A percentile compares a stretch with the other conserved stretches of the same genome.
Evolutionary conservation across 2,797 vertebrate species (phyloP).

Genomic region (Philypnodon macrostomus): DNA sequence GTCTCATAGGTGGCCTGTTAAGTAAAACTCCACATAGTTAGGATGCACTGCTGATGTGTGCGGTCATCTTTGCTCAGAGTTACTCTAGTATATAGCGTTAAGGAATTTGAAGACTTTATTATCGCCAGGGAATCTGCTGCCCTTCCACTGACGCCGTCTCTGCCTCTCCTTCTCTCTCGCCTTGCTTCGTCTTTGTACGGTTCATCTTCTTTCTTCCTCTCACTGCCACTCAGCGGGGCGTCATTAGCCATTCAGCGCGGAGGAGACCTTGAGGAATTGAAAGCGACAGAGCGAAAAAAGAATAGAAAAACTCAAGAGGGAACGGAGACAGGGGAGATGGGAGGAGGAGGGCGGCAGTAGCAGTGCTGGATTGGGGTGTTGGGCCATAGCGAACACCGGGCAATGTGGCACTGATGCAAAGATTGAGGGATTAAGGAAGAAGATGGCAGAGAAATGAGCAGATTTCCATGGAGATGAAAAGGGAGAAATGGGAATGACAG

Average conservation of each 20-base stretch:
- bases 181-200: constrained; percentile 44
- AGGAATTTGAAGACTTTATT: constrained; percentile 58
- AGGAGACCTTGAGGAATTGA: constrained; percentile 75
- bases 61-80: constrained; percentile 37
- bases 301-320: constrained; percentile 64
- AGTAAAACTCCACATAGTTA: constrained; percentile 49
- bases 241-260: constrained; percentile 74
- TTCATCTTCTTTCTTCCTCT: constrained; percentile 61
- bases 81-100: constrained; percentile 20
- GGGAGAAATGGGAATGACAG: constrained; percentile 47
- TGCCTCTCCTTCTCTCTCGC: constrained; percentile 23
- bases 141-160: constrained; percentile 27
- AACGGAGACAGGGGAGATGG: constrained; percentile 51
- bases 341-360: constrained; percentile 26
- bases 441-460: constrained; percentile 35
- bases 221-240: constrained; percentile 63
- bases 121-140: constrained; percentile 47
- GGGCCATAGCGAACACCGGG: constrained; percentile 38
- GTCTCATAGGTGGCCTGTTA: constrained; percentile 46
- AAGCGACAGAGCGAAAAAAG: constrained; percentile 78
- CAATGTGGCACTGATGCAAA: constrained; percentile 47
- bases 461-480: constrained; percentile 65
- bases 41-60: constrained; percentile 35
- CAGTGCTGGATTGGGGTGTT: constrained; percentile 44
- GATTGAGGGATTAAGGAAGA: constrained; percentile 60